These are phyloP conservation scores for Cephus runcator DNA, from an alignment of 2,888 invertebrate species.

Conservation along the genomic window DNA sequence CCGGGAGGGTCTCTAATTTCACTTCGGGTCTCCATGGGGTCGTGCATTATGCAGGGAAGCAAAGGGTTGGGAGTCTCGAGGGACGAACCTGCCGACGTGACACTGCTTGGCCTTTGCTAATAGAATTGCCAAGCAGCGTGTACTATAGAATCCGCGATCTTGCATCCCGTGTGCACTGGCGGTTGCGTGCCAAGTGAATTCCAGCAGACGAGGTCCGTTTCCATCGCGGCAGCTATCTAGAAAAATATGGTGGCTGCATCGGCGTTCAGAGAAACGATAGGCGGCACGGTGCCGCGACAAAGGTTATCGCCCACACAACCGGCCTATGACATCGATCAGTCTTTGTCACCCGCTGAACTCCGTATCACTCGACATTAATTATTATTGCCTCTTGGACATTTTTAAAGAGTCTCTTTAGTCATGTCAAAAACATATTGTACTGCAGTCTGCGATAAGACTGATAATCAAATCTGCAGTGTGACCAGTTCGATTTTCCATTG, in stretches of 20 bases:
- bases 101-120: slow-evolving; percentile 39
- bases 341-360: slow-evolving; percentile 56
- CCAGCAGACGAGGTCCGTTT: neutral
- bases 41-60: slow-evolving; percentile 55
- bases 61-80: slow-evolving; percentile 62
- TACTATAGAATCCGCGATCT: neutral
- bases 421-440: neutral
- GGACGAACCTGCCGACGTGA: slow-evolving; percentile 55
- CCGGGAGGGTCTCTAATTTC: slow-evolving; percentile 55
- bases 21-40: slow-evolving; percentile 53
- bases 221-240: neutral
- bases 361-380: slow-evolving; percentile 62
- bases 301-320: slow-evolving; percentile 60
- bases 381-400: slow-evolving; percentile 64
- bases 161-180: neutral
- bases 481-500: neutral
- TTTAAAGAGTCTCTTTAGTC: slow-evolving; percentile 29
- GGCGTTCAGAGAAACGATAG: slow-evolving; percentile 4
- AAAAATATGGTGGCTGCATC: neutral
- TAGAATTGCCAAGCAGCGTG: neutral
- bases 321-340: slow-evolving; percentile 65
- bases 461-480: neutral
- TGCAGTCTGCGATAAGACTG: neutral
- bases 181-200: neutral
- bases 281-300: slow-evolving; percentile 51